A percentile compares a stretch with the other conserved stretches of the same genome.
Evolutionary conservation across 2,113 vertebrate genomes (phyloP).

Genomic region (Ariopsis seemanni): DNA sequence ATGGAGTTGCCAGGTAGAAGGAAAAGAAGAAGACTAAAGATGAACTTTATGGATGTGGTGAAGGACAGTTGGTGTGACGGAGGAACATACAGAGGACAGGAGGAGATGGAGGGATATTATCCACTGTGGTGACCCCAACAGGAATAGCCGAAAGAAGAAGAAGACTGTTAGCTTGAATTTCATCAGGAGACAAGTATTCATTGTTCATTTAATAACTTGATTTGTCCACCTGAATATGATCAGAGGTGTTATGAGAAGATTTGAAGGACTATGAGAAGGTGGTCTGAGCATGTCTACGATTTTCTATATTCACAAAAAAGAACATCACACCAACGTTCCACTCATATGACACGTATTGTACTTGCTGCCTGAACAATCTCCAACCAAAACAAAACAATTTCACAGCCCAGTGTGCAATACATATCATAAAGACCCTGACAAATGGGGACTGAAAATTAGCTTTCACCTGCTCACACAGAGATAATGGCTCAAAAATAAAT

Average conservation of each 20-base stretch:
- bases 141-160: too few species aligned
- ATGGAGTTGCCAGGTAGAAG: too few species aligned
- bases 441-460: not conserved
- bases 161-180: not conserved
- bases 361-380: not conserved
- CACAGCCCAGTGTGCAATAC: not conserved
- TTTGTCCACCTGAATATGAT: not conserved
- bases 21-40: too few species aligned
- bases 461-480: not conserved
- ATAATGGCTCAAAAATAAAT: too few species aligned
- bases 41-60: too few species aligned
- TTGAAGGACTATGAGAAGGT: not conserved
- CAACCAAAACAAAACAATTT: not conserved
- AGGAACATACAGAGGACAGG: too few species aligned
- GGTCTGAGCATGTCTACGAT: not conserved
- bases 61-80: too few species aligned
- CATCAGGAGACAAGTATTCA: not conserved
- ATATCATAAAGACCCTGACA: not conserved
- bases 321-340: not conserved
- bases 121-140: too few species aligned
- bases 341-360: not conserved
- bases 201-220: not conserved
- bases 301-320: not conserved
- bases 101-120: too few species aligned
- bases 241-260: not conserved